These are phyloP conservation scores for Drosophila sulfurigaster DNA, from an alignment of 1,140 invertebrate species.

Conservation along the genomic window DNA sequence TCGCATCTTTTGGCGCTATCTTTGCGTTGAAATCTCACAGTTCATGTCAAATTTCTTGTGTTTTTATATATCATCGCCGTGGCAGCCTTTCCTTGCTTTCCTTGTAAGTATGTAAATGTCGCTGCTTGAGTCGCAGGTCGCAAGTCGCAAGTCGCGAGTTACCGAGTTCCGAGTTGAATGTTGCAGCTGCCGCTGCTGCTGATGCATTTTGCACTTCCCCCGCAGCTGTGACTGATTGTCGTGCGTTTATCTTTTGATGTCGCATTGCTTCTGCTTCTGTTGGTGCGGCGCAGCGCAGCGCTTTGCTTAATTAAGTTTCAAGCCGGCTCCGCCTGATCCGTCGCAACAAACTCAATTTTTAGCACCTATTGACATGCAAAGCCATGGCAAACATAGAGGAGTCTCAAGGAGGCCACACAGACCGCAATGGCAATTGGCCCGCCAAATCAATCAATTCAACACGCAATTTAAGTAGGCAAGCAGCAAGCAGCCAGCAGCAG, in stretches of 20 bases:
- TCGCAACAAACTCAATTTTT: slow-evolving; percentile 68
- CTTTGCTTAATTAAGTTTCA: slow-evolving; percentile 79
- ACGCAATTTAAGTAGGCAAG: slow-evolving; percentile 66
- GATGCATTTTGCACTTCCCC: slow-evolving; percentile 21
- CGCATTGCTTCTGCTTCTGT: slow-evolving; percentile 65
- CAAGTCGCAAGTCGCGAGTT: slow-evolving; percentile 5
- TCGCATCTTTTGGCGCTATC: slow-evolving; percentile 78
- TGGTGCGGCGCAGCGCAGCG: neutral
- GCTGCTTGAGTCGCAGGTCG: neutral
- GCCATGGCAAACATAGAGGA: slow-evolving; percentile 7
- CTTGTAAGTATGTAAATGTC: slow-evolving; percentile 82
- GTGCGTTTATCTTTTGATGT: slow-evolving; percentile 77
- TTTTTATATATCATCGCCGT: slow-evolving; percentile 80
- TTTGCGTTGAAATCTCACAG: slow-evolving; percentile 81
- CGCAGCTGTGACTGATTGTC: slow-evolving; percentile 79
- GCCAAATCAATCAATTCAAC: slow-evolving; percentile 81
- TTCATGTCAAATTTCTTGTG: slow-evolving; percentile 84
- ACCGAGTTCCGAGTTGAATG: slow-evolving; percentile 2
- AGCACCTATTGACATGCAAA: slow-evolving; percentile 84
- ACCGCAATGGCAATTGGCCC: slow-evolving; percentile 48
- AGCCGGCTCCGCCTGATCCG: slow-evolving; percentile 59
- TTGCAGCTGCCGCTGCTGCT: slow-evolving; percentile 52
- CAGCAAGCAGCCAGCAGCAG: neutral
- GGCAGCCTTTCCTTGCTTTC: slow-evolving; percentile 71
- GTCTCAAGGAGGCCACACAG: slow-evolving; percentile 33